These are phyloP conservation scores for Sthenelais limicola DNA, from an alignment of 2,888 invertebrate species.

Conservation along the genomic window DNA sequence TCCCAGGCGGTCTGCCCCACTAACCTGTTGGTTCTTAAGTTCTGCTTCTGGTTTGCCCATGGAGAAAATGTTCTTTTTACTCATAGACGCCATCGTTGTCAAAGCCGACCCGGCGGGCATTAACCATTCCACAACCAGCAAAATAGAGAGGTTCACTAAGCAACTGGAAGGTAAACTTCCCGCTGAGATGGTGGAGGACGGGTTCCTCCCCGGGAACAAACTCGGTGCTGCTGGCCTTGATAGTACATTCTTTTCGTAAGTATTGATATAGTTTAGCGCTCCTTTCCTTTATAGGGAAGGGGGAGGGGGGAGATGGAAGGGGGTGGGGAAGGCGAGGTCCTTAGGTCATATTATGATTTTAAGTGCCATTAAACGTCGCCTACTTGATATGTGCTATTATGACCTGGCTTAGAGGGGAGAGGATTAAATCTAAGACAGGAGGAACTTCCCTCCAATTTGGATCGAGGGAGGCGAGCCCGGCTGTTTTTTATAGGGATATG, in stretches of 20 bases:
- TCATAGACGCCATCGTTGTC: slow-evolving; percentile 11
- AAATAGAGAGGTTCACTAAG: slow-evolving; percentile 37
- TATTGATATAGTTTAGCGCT: slow-evolving; percentile 43
- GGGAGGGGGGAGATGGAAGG: too few species aligned
- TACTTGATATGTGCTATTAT: too few species aligned
- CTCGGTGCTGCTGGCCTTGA: slow-evolving; percentile 83
- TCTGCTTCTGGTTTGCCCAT: neutral
- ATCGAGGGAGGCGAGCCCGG: too few species aligned
- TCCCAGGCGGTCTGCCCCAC: too few species aligned
- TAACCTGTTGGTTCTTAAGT: neutral
- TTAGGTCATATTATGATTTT: too few species aligned
- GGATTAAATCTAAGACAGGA: too few species aligned
- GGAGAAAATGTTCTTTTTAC: neutral
- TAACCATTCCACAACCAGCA: slow-evolving; percentile 9
- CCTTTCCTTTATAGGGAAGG: too few species aligned
- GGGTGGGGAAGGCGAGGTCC: too few species aligned
- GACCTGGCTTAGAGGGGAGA: too few species aligned
- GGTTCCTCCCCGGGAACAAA: slow-evolving; percentile 81
- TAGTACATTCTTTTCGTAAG: slow-evolving; percentile 78
- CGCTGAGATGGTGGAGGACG: slow-evolving; percentile 74
- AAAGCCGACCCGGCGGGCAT: slow-evolving; percentile 23
- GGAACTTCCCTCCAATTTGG: too few species aligned
- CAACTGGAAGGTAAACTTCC: slow-evolving; percentile 67
- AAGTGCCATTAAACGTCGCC: too few species aligned
- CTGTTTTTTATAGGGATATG: too few species aligned